Base-by-base conservation (phyloP, 2,797 vertebrate genomes). In the Sorex maritimensis region DNA sequence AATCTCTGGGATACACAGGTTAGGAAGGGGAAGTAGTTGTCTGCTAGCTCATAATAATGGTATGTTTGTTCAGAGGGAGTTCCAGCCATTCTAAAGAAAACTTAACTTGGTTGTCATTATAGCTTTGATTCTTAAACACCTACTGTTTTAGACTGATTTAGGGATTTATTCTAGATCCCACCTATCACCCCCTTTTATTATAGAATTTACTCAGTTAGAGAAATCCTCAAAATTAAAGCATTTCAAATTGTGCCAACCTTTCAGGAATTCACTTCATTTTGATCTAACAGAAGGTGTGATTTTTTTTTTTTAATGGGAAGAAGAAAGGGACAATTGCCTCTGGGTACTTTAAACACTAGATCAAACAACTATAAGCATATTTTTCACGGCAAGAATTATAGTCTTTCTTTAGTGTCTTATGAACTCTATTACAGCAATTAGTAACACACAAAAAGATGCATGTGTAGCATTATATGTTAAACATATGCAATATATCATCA, bases 171-270 rank as follows among this genome's bases (percentile, higher is more conserved):
- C 28, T 26, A 41, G 34, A 73, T 67, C 34, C 8, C 65, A 7
- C 68, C 19, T 41, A 61, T 34, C 24, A 58, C 72, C 6, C n/a
- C 1, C 78, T 61, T 95, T 55, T 81, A 23, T 1, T 88, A 49
- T 86, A 93, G 49, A 95, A 87, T 88, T 74, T 88, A 15, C 41
- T 82, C 2, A 61, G 21, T 52, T 79, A n/a, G 71, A 41, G 80
- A 86, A 80, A 86, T 23, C 26, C 26, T 93, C 49, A 92, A 85
- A 95, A 83, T 80, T 55, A 86, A 8, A 73, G 11, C 72, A 21
- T 38, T 85, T 14, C 67, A 67, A 23, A 14, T 71, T 81, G 69
- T 11, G 77, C 46, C 67, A 55, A 14, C 24, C 17, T 90, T 72
- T 74, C 26, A 44, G 63, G 21, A 41, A 71, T 6, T 44, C 5